Evolutionary conservation across 2,113 vertebrate species (phyloP), one percentile per base, ranked within the genome.

Genomic region (Gobius niger): DNA sequence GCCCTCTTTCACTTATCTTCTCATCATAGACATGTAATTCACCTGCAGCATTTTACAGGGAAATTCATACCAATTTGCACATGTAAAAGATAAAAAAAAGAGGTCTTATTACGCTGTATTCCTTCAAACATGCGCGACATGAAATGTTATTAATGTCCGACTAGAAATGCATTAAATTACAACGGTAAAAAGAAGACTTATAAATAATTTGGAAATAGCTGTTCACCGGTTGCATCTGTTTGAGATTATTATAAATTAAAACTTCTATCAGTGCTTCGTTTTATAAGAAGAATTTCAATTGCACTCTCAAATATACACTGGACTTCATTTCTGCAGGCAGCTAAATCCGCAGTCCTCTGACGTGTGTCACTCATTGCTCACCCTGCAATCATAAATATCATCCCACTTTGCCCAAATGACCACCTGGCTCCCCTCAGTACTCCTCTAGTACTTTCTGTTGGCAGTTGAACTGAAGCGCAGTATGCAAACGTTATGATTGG

Each of bases 21-120:
- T 86, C 78, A 84, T 81, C 79, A 74, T 15, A 72, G 82, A 84
- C 67, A 65, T 84, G 76, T 85, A 75, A 87, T 89, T 87, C 75
- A 64, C 76, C 82, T 14, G 7, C 9, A 12, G 77, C 50, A 82
- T 80, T 81, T 87, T 65, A 67, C 70, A 44, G 63, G 72, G 59
- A 83, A 71, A 83, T 85, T 72, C 77, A 75, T 80, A 63, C 75
- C 68, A 73, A 81, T 85, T 74, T 69, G 46, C 54, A 16, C 73
- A 77, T 79, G 68, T 75, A 68, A 54, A 69, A 56, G 76, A 41
- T 52, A 68, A 78, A 70, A 78, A 75, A 65, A 41, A n/a, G n/a
- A n/a, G 60, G 19, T 63, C 47, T 57, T 68, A 68, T 67, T 79
- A 75, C 70, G 62, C 47, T 4, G 9, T 13, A 40, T 68, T 72